Conservation (phyloP, 2,888 invertebrate species). For the Ectemnius lituratus region DNA sequence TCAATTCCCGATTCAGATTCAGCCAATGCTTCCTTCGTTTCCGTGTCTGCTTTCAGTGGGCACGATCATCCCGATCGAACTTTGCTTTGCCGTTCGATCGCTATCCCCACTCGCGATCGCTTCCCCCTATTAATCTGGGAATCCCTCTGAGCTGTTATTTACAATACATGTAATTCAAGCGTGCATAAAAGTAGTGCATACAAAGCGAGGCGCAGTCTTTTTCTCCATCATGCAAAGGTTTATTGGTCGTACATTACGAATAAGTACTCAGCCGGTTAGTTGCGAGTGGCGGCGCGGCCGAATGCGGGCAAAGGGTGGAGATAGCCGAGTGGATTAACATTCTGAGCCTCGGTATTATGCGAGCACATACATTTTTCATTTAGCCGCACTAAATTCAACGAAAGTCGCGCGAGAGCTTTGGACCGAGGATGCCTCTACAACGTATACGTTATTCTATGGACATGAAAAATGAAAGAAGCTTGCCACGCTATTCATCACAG, state of each 20-base stretch:
- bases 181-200: too few species aligned
- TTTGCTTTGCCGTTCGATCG: too few species aligned
- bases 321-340: constrained; percentile 5
- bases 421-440: background rate
- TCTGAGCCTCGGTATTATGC: too few species aligned
- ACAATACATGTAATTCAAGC: too few species aligned
- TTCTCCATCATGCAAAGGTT: constrained; percentile 43
- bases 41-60: constrained; percentile 13
- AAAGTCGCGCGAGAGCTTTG: constrained; percentile 12
- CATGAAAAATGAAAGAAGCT: constrained; percentile 60
- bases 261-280: constrained; percentile 21
- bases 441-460: constrained; percentile 23
- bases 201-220: too few species aligned
- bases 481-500: constrained; percentile 50
- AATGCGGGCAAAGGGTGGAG: constrained; percentile 47
- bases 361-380: constrained; percentile 33
- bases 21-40: constrained; percentile 23
- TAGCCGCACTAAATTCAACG: constrained; percentile 33
- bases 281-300: constrained; percentile 31
- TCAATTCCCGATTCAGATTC: constrained; percentile 34
- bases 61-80: background rate
- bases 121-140: too few species aligned
- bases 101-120: too few species aligned
- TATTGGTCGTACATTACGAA: constrained; percentile 40
- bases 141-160: too few species aligned